Evolutionary conservation across 2,797 vertebrate species (phyloP).

Genomic region (Hyperoplus lanceolatus): DNA sequence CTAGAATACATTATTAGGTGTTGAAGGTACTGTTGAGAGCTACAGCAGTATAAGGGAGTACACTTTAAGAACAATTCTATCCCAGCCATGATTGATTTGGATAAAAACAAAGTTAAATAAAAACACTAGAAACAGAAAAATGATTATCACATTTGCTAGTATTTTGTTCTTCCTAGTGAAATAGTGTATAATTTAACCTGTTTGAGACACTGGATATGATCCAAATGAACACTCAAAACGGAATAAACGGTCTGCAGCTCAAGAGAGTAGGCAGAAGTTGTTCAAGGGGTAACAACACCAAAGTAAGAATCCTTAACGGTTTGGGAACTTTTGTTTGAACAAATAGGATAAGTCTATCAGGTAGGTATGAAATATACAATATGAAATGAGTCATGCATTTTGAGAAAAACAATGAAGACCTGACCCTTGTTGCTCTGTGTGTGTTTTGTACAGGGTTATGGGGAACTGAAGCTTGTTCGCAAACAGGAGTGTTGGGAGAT

Average conservation of each 20-base stretch:
- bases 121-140: background rate
- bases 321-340: background rate
- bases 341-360: background rate
- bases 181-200: background rate
- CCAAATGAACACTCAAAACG: background rate
- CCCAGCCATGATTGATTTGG: too few relatives aligned
- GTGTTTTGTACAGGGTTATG: constrained; percentile 51
- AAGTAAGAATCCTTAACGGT: background rate
- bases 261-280: background rate
- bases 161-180: background rate
- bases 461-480: background rate
- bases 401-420: background rate
- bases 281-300: background rate
- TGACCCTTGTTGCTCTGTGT: constrained; percentile 23
- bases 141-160: background rate
- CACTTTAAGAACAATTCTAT: background rate
- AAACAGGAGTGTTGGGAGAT: constrained; percentile 20
- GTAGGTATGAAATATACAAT: background rate
- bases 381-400: background rate
- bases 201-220: background rate
- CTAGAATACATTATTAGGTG: background rate
- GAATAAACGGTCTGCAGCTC: background rate
- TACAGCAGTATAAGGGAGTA: background rate
- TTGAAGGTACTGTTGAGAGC: background rate
- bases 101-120: background rate